These are phyloP conservation scores for Morus bassanus DNA, from an alignment of 2,797 vertebrate genomes.

Conservation along the genomic window DNA sequence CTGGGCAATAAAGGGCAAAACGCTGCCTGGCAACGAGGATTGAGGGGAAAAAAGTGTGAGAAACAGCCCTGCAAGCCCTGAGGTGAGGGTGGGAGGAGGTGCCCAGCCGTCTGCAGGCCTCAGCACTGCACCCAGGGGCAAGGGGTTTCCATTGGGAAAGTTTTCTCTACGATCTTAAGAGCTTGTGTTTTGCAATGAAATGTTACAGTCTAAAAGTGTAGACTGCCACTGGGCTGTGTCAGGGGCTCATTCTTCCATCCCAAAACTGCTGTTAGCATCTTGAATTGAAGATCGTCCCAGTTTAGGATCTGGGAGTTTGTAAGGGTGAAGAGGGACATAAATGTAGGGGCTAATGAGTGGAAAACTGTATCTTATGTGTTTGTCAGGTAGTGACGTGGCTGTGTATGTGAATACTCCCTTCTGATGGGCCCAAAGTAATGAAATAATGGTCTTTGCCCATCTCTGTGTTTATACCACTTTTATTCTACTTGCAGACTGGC, in stretches of 20 bases:
- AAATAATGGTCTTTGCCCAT: neutral
- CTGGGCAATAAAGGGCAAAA: neutral
- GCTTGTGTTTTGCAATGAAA: neutral
- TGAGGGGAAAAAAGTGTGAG: neutral
- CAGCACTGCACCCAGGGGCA: neutral
- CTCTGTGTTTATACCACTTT: neutral
- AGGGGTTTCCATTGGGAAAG: neutral
- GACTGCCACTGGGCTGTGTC: rapidly evolving
- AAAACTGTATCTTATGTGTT: neutral
- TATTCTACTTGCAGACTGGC: neutral
- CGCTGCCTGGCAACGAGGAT: neutral
- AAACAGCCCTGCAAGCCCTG: neutral
- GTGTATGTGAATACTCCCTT: neutral
- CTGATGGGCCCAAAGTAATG: neutral
- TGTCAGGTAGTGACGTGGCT: neutral
- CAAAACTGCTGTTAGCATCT: neutral
- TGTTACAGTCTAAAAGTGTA: neutral
- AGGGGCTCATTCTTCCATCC: neutral
- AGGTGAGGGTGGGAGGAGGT: neutral
- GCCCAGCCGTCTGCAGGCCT: neutral
- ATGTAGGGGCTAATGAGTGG: neutral
- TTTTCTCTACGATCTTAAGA: neutral
- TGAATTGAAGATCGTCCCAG: neutral
- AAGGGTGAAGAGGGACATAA: neutral
- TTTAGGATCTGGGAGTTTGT: neutral